A percentile compares a stretch with the other conserved stretches of the same genome.
These are phyloP conservation scores for Nannoperca australis DNA, from an alignment of 2,797 vertebrate species.

Conservation along the genomic window DNA sequence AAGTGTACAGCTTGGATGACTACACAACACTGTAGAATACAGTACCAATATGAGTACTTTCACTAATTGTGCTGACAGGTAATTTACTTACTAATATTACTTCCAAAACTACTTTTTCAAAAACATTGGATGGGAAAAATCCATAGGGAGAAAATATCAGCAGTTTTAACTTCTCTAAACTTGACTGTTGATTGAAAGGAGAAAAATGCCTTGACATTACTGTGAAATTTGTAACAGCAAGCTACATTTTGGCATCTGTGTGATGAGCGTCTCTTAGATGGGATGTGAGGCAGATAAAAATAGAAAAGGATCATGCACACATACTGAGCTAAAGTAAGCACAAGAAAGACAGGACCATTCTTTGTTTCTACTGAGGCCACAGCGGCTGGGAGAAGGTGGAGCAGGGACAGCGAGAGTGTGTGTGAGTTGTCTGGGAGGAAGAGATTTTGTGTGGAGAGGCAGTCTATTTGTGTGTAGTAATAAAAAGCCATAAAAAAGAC, in stretches of 20 bases:
- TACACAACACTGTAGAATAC: background rate
- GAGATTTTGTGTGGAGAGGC: conserved; percentile 38
- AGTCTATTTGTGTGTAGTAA: conserved; percentile 57
- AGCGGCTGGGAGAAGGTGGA: conserved; percentile 22
- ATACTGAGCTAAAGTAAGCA: conserved; percentile 30
- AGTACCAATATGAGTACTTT: background rate
- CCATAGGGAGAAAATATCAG: background rate
- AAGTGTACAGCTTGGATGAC: background rate
- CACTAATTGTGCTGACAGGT: background rate
- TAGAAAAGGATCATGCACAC: conserved; percentile 37
- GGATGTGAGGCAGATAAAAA: conserved; percentile 65
- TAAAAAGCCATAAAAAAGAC: conserved; percentile 60
- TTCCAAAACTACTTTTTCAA: background rate
- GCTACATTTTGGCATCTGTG: conserved; percentile 47
- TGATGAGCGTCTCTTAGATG: conserved; percentile 31
- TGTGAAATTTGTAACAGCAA: conserved; percentile 35
- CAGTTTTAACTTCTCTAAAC: background rate
- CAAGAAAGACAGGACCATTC: conserved; percentile 33
- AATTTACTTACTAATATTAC: background rate
- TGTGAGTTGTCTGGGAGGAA: conserved; percentile 26
- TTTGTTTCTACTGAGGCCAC: conserved; percentile 52
- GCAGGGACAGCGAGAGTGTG: background rate
- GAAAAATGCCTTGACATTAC: background rate
- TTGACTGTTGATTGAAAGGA: conserved; percentile 5
- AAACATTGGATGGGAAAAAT: background rate